Evolutionary conservation across 2,888 invertebrate genomes (phyloP).

Genomic region (Asteroscopus sphinx): DNA sequence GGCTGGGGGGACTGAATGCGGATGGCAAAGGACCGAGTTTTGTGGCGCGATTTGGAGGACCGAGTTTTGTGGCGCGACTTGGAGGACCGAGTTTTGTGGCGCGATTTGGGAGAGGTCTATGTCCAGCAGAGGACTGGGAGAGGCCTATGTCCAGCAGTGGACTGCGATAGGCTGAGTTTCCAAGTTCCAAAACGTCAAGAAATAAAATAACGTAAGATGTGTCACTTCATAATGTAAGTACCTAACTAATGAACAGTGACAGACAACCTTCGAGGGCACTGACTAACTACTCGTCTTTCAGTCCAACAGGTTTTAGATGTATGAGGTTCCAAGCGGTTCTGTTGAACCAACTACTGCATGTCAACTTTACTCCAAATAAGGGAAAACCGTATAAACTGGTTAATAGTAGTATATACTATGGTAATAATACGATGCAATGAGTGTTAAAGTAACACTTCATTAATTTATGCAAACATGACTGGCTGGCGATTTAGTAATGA

Average conservation of each 20-base stretch:
- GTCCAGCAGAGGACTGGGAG: too few relatives aligned
- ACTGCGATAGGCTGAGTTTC: not conserved
- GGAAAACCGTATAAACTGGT: slow-evolving; percentile 3
- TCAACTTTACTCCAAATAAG: not conserved
- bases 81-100: too few relatives aligned
- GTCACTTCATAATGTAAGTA: slow-evolving; percentile 24
- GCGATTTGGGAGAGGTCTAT: too few relatives aligned
- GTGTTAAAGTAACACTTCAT: not conserved
- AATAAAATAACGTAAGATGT: slow-evolving; percentile 33
- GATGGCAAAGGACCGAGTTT: too few relatives aligned
- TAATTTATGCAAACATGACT: not conserved
- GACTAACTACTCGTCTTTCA: slow-evolving; percentile 14
- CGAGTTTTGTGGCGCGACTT: too few relatives aligned
- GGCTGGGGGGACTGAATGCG: too few relatives aligned
- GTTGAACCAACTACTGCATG: slow-evolving; percentile 5
- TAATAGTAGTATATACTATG: too few relatives aligned
- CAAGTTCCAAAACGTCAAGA: slow-evolving; percentile 25
- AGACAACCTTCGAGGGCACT: slow-evolving; percentile 20
- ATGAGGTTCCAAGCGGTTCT: slow-evolving; percentile 14
- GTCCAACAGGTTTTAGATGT: slow-evolving; percentile 33
- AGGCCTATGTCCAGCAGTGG: too few relatives aligned
- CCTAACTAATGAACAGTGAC: too few relatives aligned
- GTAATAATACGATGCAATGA: slow-evolving; percentile 13
- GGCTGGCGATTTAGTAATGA: not conserved
- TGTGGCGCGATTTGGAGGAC: too few relatives aligned